Base-by-base conservation (phyloP, 2,797 vertebrate species). In the Scarus forsteni region DNA sequence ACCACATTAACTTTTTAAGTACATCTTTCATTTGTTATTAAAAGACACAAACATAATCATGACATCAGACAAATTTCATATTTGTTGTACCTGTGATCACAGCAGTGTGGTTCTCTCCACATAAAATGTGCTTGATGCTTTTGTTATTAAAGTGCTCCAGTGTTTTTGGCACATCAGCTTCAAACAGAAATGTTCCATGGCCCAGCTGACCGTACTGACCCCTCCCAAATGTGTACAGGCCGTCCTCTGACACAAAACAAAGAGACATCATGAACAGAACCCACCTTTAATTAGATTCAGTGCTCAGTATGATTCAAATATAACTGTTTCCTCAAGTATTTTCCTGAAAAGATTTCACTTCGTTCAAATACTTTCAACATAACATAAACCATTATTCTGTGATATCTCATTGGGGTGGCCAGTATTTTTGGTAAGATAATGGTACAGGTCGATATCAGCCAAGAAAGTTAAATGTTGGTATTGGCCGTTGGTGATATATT, bases 201-300 rank as follows among this genome's bases (percentile, higher is more conserved):
- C 97, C 97, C 84, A 98, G 90, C 64, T 98, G 97, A 35, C 96
- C 96, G 66, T 95, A 92, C 38, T 96, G 96, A 55, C 97, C 96
- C 55, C 95, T 84, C 40, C 97, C 97, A 80, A 97, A 98, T 9
- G 95, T 93, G 77, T 95, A 97, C 18, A 97, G 92, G 5, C 88
- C 82, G 35, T 84, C 58, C 56, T 88, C 88, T 93, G 74, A 3
- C 51, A 58, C 45, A 83, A 36, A 8, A 63, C n/a, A 66, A 38
- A 70, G 58, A 81, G 3, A 67, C 39, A 55, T 19, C 39, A 11
- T 13, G 8, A 56, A 34, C 10, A 11, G 13, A 42, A 50, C 0
- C 38, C 3, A 48, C 9, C n/a, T 49, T 40, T 48, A 10, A 45
- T 36, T 1, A 46, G 14, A 13, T 27, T 11, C 14, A 50, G n/a